phyloP scores from a whole-genome alignment of 2,797 vertebrate species.

The Sternarchorhynchus goeldii region DNA sequence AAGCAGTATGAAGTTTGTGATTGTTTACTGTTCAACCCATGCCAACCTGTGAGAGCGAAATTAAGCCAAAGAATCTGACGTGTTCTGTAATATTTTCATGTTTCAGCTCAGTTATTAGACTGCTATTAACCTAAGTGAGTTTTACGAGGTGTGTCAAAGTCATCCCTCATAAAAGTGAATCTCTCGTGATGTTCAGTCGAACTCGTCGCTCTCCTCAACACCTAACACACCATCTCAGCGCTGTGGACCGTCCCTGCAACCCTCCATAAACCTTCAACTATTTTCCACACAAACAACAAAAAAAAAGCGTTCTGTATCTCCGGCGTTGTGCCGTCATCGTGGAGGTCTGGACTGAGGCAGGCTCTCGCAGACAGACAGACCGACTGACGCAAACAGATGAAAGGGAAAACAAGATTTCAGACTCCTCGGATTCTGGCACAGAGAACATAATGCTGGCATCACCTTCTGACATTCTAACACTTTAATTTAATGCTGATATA shows the following conservation, averaged over 20 bases:
- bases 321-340: constrained; percentile 35
- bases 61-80: background rate
- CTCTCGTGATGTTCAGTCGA: background rate
- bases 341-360: constrained; percentile 29
- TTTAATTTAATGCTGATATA: constrained; percentile 36
- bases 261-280: background rate
- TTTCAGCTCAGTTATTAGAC: background rate
- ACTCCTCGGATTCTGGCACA: constrained; percentile 34
- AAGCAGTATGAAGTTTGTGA: background rate
- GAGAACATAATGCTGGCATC: constrained; percentile 47
- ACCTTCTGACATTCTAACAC: background rate
- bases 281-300: background rate
- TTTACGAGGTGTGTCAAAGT: too few relatives aligned
- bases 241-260: background rate
- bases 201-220: background rate
- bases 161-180: too few relatives aligned
- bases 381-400: constrained; percentile 54
- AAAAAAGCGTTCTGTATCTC: background rate
- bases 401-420: constrained; percentile 21
- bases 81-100: background rate
- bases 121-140: too few relatives aligned
- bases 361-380: constrained; percentile 13
- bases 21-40: too few relatives aligned
- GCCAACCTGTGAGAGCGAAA: background rate
- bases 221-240: background rate